Percentiles rank a stretch among this genome's conserved stretches.
Evolutionary conservation across 2,797 vertebrate genomes (phyloP).

Genomic region (Danio jaintianensis): DNA sequence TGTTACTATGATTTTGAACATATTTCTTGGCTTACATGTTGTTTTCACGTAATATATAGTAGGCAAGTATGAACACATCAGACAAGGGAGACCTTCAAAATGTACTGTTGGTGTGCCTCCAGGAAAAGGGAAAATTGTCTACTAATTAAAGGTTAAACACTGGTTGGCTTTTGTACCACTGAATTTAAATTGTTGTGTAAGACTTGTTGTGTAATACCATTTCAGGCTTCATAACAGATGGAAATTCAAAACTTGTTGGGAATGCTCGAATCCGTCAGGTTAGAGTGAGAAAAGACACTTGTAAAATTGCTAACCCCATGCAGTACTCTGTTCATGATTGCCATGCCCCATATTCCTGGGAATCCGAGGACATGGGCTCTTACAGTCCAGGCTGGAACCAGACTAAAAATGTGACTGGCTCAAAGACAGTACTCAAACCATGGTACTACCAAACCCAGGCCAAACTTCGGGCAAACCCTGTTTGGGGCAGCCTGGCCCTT

Average conservation of each 20-base stretch:
- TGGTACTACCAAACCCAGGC: constrained; percentile 91
- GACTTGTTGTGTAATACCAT: neutral
- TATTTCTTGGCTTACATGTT: too few species aligned
- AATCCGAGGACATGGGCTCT: constrained; percentile 84
- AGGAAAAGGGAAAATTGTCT: neutral
- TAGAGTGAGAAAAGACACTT: constrained; percentile 84
- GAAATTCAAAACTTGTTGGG: constrained; percentile 93
- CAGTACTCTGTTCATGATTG: constrained; percentile 75
- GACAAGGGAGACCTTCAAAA: too few species aligned
- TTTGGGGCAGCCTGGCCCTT: constrained; percentile 86
- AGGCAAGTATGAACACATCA: too few species aligned
- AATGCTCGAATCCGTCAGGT: constrained; percentile 90
- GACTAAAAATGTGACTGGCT: constrained; percentile 64
- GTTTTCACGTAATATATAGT: too few species aligned
- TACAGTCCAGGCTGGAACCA: constrained; percentile 85
- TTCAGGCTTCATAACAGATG: constrained; percentile 95
- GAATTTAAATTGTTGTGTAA: neutral
- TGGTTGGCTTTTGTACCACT: neutral
- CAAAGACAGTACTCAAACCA: constrained; percentile 65
- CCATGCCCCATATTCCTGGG: constrained; percentile 83
- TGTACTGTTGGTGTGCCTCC: too few species aligned
- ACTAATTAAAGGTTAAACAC: neutral
- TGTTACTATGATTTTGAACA: too few species aligned
- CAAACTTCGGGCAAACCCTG: constrained; percentile 78
- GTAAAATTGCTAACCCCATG: constrained; percentile 75